Base-by-base conservation (phyloP, 2,888 invertebrate genomes). In the Lobophora halterata region DNA sequence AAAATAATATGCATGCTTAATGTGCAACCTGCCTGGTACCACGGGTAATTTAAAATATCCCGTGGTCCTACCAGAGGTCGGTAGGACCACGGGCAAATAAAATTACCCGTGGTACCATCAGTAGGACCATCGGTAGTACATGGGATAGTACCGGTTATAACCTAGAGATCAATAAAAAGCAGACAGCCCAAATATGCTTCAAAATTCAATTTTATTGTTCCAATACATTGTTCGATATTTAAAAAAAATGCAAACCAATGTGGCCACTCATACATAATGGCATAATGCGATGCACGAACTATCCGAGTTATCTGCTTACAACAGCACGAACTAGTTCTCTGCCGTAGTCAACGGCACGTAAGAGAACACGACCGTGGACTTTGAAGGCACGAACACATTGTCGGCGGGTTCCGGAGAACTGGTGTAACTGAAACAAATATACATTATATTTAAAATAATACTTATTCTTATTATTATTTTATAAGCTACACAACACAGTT, bases 351-450 rank as follows among this genome's bases (percentile, higher is more conserved):
- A 76, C 8, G 93, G 93, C 17, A 93, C 93, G 70, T 93, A 95
- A 8, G 92, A 92, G 29, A 94, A 79, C 21, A 94, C 87, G 7
- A 93, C 77, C 0, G 92, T 89, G 5, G 93, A 90, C 57, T 88
- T 88, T 0, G 91, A 77, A 0, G 93, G 89, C 33, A 95, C 85
- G 8, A 88, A 71, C 42, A 94, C 79, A 3, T 79, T 68, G 19
- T 87, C 79, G 1, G 90, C 85, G n/a, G 61, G 45, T 19, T 90
- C 70, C 0, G 46, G 29, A 24, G 39, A 39, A 57, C 73, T 71
- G 28, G 92, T 92, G 38, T 83, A 83, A 37, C 92, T 93, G 73
- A 12, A 88, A 88, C 41, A 58, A 65, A 54, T 30, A n/a, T 39
- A 6, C 9, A 29, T 36, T 7, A n/a, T n/a, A n/a, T n/a, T n/a